phyloP scores from a whole-genome alignment of 2,888 invertebrate genomes.

The Sisyra terminalis region DNA sequence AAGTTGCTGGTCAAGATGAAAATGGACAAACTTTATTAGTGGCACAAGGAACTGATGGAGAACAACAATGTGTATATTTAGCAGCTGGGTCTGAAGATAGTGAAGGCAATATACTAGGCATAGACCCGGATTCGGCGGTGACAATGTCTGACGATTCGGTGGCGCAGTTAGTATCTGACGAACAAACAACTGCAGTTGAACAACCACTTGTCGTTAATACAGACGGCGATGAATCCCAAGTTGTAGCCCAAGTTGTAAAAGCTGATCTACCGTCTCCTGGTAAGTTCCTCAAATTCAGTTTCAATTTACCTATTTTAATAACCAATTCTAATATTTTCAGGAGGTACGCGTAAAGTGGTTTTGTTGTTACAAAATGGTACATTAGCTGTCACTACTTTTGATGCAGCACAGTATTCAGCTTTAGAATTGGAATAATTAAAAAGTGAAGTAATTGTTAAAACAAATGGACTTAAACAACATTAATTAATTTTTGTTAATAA shows the following conservation, averaged over 20 bases:
- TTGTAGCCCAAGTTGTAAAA: constrained; percentile 73
- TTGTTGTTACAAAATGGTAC: constrained; percentile 72
- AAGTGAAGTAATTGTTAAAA: background rate
- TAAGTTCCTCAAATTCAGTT: constrained; percentile 21
- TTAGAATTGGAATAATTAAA: constrained; percentile 21
- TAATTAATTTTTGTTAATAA: no score
- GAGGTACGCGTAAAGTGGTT: constrained; percentile 69
- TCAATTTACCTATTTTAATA: constrained; percentile 7
- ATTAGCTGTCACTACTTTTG: constrained; percentile 74
- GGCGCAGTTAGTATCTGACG: constrained; percentile 17
- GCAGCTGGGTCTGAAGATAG: constrained; percentile 22
- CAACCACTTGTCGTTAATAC: constrained; percentile 36
- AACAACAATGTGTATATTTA: constrained; percentile 52
- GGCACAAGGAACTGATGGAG: constrained; percentile 57
- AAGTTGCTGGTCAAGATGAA: constrained; percentile 63
- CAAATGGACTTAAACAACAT: no score
- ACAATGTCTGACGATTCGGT: constrained; percentile 29
- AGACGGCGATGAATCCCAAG: constrained; percentile 52
- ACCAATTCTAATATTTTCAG: constrained; percentile 27
- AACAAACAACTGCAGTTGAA: constrained; percentile 20
- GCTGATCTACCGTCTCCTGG: constrained; percentile 73
- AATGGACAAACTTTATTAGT: constrained; percentile 60
- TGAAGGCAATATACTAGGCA: constrained; percentile 8
- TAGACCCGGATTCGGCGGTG: constrained; percentile 12
- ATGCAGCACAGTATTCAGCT: constrained; percentile 69